Base-by-base conservation (phyloP, 1,140 invertebrate genomes). In the Lepidostoma basale region DNA sequence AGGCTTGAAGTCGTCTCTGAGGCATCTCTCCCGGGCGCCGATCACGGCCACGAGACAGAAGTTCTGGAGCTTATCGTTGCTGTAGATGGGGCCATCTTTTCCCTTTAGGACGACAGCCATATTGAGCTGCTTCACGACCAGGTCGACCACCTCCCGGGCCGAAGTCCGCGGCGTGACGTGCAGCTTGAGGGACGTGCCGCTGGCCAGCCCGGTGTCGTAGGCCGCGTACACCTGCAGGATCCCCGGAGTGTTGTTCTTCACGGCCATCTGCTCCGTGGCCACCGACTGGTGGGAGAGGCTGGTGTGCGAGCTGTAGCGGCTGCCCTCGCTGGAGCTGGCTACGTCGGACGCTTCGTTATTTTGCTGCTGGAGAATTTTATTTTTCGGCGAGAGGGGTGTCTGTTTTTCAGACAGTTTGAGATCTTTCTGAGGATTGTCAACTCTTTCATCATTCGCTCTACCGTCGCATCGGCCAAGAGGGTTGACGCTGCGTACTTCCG, bases 1-100 rank as follows among this genome's bases (percentile, higher is more conserved):
- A 0, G 95, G 94, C 73, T 93, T 91, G 76, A 97, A 98, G 77
- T 98, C 95, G 74, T 98, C 95, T 9, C 95, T 84, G 0, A 98
- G 83, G 76, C 96, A 96, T 45, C 95, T 83, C 77, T 98, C 95
- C 8, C 95, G 80, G 0, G 94, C 93, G 1, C 96, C 96, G 45
- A 98, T 95, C 12, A 97, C 94, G 0, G 95, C 94, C 0, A 98
- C 96, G 14, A 98, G 83, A 78, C 95, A 98, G 77, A 97, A 98
- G 74, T 95, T 93, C 18, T 88, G 86, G 58, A 93, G 79, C 76
- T 90, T 88, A 42, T 93, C 90, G 0, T 89, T 86, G 0, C 88
- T 85, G 75, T 97, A 97, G 18, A 94, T 90, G 0, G 94, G 94
- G 0, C 92, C 93, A 18, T 90, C 86, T 78, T 91, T 90, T 0